Evolutionary conservation across 2,113 vertebrate genomes (phyloP).

Genomic region (Menura novaehollandiae): DNA sequence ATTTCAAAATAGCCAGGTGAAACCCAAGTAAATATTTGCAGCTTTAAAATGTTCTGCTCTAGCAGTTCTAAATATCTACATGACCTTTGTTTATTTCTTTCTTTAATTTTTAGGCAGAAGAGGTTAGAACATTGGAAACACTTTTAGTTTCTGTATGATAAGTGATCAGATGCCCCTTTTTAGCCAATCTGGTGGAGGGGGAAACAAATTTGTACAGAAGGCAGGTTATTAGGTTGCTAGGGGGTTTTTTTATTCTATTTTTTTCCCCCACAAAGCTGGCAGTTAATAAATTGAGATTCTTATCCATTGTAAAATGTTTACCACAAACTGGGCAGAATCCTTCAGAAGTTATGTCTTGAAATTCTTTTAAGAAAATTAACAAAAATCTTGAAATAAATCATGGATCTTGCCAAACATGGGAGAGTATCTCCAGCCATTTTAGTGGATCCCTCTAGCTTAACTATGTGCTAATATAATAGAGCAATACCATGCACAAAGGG

Average conservation of each 20-base stretch:
- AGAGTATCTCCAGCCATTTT: neutral
- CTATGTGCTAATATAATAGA: neutral
- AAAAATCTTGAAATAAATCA: neutral
- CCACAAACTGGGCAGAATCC: neutral
- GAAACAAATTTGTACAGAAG: neutral
- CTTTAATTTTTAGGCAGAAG: neutral
- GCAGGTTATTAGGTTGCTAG: neutral
- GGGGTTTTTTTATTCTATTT: accelerated
- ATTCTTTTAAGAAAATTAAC: neutral
- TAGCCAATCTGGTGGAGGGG: neutral
- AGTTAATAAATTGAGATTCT: neutral
- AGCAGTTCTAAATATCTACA: neutral
- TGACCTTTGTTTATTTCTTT: neutral
- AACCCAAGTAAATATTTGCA: slow-evolving; percentile 12
- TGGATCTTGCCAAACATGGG: neutral
- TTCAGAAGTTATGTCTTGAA: neutral
- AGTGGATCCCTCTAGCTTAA: neutral
- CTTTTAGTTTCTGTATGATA: neutral
- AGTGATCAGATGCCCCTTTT: neutral
- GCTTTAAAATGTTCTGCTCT: neutral
- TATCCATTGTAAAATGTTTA: neutral
- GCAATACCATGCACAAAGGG: neutral
- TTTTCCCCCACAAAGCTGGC: neutral
- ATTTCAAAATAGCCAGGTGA: slow-evolving; percentile 41
- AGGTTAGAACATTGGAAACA: neutral